phyloP scores from a whole-genome alignment of 2,888 invertebrate genomes.

The Callimorpha dominula region DNA sequence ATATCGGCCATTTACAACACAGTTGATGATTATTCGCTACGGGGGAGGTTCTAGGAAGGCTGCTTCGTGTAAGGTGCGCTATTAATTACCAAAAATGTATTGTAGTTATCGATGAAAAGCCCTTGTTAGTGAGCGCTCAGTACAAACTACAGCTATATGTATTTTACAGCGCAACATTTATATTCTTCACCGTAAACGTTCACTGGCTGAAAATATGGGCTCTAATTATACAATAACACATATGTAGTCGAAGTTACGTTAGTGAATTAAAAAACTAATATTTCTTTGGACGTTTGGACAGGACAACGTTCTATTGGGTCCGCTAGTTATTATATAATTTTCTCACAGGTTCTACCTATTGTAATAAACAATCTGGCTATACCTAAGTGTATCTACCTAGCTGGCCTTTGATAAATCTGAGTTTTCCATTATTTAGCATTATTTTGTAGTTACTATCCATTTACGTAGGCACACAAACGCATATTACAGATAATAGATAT shows the following conservation, averaged over 20 bases:
- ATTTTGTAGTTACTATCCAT: neutral
- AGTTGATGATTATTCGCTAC: constrained; percentile 64
- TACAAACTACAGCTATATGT: neutral
- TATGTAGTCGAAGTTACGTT: neutral
- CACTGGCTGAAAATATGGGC: neutral
- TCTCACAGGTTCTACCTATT: no score
- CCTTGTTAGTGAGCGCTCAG: constrained; percentile 64
- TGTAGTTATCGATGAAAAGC: constrained; percentile 68
- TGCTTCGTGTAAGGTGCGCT: constrained; percentile 51
- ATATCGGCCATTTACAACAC: constrained; percentile 65
- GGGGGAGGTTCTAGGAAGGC: constrained; percentile 73
- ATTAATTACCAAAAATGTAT: constrained; percentile 77
- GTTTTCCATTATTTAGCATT: no score
- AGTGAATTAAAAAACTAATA: neutral
- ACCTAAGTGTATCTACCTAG: no score
- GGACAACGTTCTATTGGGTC: no score
- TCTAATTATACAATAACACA: neutral
- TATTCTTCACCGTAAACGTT: constrained; percentile 46
- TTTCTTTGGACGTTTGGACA: neutral
- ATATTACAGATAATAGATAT: neutral
- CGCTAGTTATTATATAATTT: no score
- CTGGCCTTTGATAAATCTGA: no score
- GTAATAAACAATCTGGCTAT: no score
- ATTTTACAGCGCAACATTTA: neutral
- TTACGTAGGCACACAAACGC: neutral